These are phyloP conservation scores for Pteromalus puparum DNA, from an alignment of 1,140 invertebrate genomes.

Conservation along the genomic window DNA sequence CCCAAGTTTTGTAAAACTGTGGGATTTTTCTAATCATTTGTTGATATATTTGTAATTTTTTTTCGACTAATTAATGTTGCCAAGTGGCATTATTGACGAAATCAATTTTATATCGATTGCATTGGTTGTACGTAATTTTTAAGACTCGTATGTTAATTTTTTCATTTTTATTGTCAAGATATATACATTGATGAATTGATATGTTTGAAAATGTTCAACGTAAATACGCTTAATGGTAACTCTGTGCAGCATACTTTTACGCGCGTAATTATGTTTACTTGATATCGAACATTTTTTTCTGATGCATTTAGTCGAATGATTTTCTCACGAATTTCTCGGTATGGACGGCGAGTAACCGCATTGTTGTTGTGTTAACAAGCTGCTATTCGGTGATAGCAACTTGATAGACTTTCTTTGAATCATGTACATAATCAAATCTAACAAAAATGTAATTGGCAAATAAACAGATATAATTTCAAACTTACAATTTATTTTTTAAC, in stretches of 20 bases:
- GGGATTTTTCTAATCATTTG: not conserved
- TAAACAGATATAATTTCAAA: slow-evolving; percentile 46
- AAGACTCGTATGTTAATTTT: not conserved
- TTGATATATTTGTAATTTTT: not conserved
- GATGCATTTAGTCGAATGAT: slow-evolving; percentile 44
- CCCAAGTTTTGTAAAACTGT: not conserved
- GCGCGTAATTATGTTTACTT: slow-evolving; percentile 22
- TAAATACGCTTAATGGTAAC: slow-evolving; percentile 1
- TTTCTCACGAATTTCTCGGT: slow-evolving; percentile 44
- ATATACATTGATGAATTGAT: not conserved
- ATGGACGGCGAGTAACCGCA: slow-evolving; percentile 8
- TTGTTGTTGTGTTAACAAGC: slow-evolving; percentile 28
- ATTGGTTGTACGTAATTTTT: slow-evolving; percentile 1
- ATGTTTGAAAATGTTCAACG: not conserved
- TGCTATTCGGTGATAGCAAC: slow-evolving; percentile 13
- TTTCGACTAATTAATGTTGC: not conserved
- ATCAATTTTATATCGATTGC: not conserved
- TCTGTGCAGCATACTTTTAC: slow-evolving; percentile 20
- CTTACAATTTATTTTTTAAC: not conserved
- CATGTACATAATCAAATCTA: slow-evolving; percentile 47
- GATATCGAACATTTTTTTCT: slow-evolving; percentile 35
- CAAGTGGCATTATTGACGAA: not conserved
- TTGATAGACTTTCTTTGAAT: slow-evolving; percentile 32
- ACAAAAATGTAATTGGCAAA: slow-evolving; percentile 48
- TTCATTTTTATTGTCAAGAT: not conserved